Evolutionary conservation across 2,888 invertebrate species (phyloP).

Genomic region (Heliconius erato): DNA sequence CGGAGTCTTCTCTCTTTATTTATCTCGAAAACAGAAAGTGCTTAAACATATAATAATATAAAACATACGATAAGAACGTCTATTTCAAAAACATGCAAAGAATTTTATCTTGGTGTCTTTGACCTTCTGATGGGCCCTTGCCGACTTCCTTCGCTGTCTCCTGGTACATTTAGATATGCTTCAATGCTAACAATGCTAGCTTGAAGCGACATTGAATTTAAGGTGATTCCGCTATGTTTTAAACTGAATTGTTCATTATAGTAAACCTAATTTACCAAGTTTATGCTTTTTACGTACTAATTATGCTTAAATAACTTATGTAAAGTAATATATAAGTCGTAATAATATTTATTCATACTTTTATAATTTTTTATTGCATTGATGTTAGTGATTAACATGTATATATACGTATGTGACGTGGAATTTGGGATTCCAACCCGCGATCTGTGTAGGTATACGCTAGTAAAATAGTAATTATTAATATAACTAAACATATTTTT

Average conservation of each 20-base stretch:
- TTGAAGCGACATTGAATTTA: slow-evolving; percentile 38
- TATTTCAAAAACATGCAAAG: slow-evolving; percentile 42
- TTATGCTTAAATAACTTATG: background rate
- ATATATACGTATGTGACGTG: background rate
- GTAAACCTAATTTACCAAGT: background rate
- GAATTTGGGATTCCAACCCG: background rate
- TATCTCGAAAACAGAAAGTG: background rate
- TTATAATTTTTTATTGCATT: too few relatives aligned
- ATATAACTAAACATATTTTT: background rate
- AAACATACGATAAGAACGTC: background rate
- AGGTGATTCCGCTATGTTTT: background rate
- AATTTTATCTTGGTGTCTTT: slow-evolving; percentile 56
- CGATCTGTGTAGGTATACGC: background rate
- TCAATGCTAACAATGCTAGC: slow-evolving; percentile 67
- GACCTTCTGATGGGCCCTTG: slow-evolving; percentile 67
- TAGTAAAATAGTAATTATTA: background rate
- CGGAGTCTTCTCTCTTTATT: background rate
- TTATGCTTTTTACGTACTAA: background rate
- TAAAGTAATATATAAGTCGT: background rate
- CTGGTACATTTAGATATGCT: slow-evolving; percentile 63
- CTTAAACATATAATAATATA: background rate
- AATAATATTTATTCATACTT: too few relatives aligned
- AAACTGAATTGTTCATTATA: background rate
- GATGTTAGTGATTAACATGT: too few relatives aligned
- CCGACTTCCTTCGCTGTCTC: slow-evolving; percentile 69